Evolutionary conservation across 1,140 invertebrate species (phyloP).

Genomic region (Brachionus manjavacas): DNA sequence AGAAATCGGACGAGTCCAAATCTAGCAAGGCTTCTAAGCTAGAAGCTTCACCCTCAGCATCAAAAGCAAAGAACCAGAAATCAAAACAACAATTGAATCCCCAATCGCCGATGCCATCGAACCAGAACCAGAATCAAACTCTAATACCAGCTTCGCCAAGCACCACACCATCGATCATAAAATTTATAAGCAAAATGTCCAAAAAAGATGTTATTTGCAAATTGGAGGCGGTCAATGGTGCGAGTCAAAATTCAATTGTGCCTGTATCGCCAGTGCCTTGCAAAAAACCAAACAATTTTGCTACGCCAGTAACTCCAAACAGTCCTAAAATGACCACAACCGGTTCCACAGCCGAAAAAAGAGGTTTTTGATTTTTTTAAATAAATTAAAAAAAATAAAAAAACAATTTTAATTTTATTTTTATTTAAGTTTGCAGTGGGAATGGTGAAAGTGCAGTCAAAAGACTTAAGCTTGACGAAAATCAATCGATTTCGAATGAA

Average conservation of each 20-base stretch:
- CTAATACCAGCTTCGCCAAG: not conserved
- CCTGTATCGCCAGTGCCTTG: not conserved
- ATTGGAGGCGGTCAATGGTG: not conserved
- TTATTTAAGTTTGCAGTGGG: not conserved
- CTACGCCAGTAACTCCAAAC: not conserved
- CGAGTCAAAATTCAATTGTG: not conserved
- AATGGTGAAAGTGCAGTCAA: conserved; percentile 39
- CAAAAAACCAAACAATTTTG: not conserved
- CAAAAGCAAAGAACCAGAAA: conserved; percentile 1
- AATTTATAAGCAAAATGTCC: conserved; percentile 39
- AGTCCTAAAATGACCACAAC: conserved; percentile 21
- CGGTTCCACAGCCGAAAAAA: not conserved
- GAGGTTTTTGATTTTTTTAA: not conserved
- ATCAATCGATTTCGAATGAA: conserved; percentile 15
- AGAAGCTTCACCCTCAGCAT: not conserved
- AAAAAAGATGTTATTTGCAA: conserved; percentile 34
- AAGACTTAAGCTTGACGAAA: conserved; percentile 19
- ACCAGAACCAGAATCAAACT: not conserved
- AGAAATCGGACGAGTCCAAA: not conserved
- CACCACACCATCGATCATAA: conserved; percentile 16
- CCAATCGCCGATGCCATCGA: not conserved
- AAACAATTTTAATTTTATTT: not conserved
- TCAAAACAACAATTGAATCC: not conserved
- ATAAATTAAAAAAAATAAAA: not conserved
- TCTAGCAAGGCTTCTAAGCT: not conserved